phyloP scores from a whole-genome alignment of 2,797 vertebrate species.

The Onychomys leucogaster region DNA sequence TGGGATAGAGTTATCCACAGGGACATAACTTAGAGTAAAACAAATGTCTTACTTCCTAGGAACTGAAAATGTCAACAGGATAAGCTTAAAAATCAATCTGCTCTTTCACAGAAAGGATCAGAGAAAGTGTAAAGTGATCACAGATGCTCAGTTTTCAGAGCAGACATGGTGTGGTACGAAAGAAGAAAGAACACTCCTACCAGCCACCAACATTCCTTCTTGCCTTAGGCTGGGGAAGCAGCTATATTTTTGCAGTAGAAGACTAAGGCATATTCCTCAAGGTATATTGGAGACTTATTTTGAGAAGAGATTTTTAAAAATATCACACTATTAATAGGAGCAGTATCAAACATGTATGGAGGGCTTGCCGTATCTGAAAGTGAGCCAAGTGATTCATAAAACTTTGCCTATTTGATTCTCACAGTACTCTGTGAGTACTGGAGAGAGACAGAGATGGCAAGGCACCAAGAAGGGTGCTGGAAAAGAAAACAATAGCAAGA shows the following conservation, averaged over 20 bases:
- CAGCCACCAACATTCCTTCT: slow-evolving; percentile 38
- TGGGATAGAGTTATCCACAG: slow-evolving; percentile 71
- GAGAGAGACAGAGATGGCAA: too few relatives aligned
- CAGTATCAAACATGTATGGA: neutral
- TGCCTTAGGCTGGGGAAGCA: neutral
- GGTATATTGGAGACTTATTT: slow-evolving; percentile 6
- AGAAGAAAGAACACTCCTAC: slow-evolving; percentile 45
- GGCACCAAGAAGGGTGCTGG: neutral
- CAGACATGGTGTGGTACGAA: slow-evolving; percentile 75
- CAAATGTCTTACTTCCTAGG: slow-evolving; percentile 83
- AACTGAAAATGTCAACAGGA: slow-evolving; percentile 85
- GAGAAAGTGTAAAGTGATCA: slow-evolving; percentile 82
- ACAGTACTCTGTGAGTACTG: neutral
- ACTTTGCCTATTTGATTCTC: neutral
- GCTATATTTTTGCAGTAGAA: neutral
- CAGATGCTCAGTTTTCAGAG: slow-evolving; percentile 83
- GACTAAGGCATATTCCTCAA: neutral
- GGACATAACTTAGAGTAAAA: slow-evolving; percentile 80
- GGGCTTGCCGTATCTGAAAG: neutral
- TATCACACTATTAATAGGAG: neutral
- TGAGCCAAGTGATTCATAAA: neutral
- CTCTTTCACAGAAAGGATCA: slow-evolving; percentile 80
- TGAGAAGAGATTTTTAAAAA: neutral
- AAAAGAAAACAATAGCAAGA: neutral
- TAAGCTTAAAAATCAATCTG: slow-evolving; percentile 85